Conservation (phyloP, 2,113 vertebrate genomes). For the Leiothrix lutea region DNA sequence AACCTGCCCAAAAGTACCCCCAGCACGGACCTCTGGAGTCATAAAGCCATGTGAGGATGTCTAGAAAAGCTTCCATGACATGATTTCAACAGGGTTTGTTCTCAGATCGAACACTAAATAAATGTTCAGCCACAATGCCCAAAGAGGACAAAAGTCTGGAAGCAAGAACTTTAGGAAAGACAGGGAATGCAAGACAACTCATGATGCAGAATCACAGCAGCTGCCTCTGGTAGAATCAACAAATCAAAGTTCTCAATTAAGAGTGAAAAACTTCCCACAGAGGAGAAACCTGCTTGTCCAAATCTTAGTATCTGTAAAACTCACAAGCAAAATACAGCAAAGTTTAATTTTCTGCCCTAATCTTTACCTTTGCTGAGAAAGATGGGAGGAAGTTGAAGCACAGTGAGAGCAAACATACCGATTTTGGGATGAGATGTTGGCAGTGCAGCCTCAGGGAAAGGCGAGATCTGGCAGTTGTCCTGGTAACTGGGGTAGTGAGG, state of each 20-base stretch:
- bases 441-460: conserved; percentile 75
- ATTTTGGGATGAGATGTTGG: conserved; percentile 77
- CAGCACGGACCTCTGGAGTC: background rate
- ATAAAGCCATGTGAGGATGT: no score
- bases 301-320: background rate
- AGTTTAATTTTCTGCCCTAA: background rate
- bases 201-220: background rate
- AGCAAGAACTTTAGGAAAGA: background rate
- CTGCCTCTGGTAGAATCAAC: background rate
- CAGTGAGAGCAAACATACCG: conserved; percentile 20
- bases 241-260: background rate
- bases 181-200: background rate
- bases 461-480: conserved; percentile 76
- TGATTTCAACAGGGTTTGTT: background rate
- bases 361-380: background rate
- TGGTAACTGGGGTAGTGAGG: conserved; percentile 78
- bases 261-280: background rate
- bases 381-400: background rate
- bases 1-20: background rate
- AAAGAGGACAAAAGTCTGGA: background rate
- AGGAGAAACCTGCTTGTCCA: background rate
- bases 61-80: background rate
- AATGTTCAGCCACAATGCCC: background rate
- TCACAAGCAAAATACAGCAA: background rate
- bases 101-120: background rate